Evolutionary conservation across 2,113 vertebrate species (phyloP), one percentile per base, ranked within the genome.

Genomic region (Cyphomyrus discorhynchus): DNA sequence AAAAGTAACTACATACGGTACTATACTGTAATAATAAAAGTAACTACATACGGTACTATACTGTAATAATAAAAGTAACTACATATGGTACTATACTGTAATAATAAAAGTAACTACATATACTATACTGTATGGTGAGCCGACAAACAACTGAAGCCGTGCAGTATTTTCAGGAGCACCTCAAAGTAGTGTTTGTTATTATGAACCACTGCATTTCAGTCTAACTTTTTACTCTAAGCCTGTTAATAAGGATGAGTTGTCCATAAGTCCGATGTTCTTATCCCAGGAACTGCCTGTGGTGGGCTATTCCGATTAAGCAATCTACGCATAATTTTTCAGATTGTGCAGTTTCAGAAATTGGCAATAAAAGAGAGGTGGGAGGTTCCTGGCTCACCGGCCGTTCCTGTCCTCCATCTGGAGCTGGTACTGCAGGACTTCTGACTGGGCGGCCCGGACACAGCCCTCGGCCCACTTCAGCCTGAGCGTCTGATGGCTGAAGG

Each of bases 401-500:
- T 93, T 98, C 94, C 94, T 98, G 94, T 99, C 98, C 92, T 96
- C 97, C 97, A 98, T 98, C 92, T 98, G 97, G 94, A 99, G 97
- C 94, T 98, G 97, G 92, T 97, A 99, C 92, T 99, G 98, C 92
- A 98, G 93, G 93, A 96, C 96, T 91, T 99, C 98, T 66, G 97
- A 94, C 90, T 96, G 92, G 90, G 96, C 90, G 35, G 94, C 92
- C 93, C 97, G 98, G 87, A 95, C 92, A 35, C 97, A 95, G 87
- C 97, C 98, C 45, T 99, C 98, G 90, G 98, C 98, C 98, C 98
- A 99, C 93, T 99, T 99, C 91, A 99, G 96, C 95, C 97, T 97
- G 93, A 99, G 98, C 92, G 97, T 99, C 94, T 99, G 98, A 94
- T 98, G 98, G 95, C 96, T 97, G 95, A 97, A 98, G 39, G 97